Evolutionary conservation across 2,888 invertebrate species (phyloP), one percentile per base, ranked within the genome.

Genomic region (Folsomia manolachei): DNA sequence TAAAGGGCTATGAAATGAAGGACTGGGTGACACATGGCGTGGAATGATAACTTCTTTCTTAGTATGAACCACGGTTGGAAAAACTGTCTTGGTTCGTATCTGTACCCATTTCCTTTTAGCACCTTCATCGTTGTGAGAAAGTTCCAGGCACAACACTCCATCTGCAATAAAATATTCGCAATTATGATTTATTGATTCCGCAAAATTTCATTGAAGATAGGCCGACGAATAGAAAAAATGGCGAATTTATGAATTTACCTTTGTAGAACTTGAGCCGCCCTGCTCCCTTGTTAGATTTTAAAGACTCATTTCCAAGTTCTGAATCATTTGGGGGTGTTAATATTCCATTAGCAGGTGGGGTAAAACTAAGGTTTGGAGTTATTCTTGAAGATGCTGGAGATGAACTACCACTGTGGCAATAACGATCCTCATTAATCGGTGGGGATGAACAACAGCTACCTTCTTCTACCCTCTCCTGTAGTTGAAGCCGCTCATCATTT

Each of bases 141-240:
- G 83, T 86, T 94, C 94, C 87, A 94, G 85, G 82, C 94, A 93
- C 84, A 94, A 92, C 85, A 94, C 93, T 77, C 94, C 94, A 90
- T 94, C 94, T 27, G 23, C 14, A 9, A 24, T 9, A 63, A 60
- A n/a, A 60, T 25, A 19, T 60, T 1, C 18, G 14, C 25, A 19
- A 69, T n/a, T 39, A 19, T 67, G 21, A 52, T 19, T 26, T 51
- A 56, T 21, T n/a, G 74, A 51, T 24, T 27, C 56, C 1, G 14
- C 39, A 63, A 64, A 21, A 23, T 69, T 51, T 60, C 24, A n/a
- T 77, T 63, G n/a, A 27, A 63, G 51, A 27, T 63, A 65, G 63
- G 51, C n/a, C 53, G 19, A 56, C 14, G 52, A 21, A 51, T 65
- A 62, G 53, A 23, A 2, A 27, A 63, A 60, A 61, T 77, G 65